Conservation (phyloP, 2,888 invertebrate species). For the Xestia ashworthii region DNA sequence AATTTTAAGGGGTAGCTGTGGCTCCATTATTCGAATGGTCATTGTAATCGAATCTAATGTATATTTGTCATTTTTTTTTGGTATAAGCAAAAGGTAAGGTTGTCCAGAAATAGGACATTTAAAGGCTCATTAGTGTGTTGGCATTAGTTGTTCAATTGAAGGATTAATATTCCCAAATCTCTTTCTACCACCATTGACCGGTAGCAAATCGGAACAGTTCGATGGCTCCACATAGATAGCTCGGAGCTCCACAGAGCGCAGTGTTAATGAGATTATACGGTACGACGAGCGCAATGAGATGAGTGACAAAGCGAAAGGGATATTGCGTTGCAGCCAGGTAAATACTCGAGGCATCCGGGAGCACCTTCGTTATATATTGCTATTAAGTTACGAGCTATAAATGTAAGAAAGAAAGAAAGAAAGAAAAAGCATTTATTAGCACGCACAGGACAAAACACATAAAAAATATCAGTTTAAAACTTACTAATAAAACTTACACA, state of each 20-base stretch:
- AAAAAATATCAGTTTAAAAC: no score
- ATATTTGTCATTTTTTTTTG: background rate
- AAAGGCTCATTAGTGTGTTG: background rate
- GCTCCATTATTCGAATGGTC: no score
- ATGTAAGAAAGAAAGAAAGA: no score
- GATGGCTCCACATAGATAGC: slow-evolving; percentile 22
- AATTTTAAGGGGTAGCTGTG: no score
- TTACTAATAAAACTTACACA: no score
- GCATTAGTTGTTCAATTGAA: background rate
- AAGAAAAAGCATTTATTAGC: no score
- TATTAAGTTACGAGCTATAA: slow-evolving; percentile 2
- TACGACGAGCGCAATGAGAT: slow-evolving; percentile 33
- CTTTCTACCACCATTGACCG: background rate
- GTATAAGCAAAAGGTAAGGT: background rate
- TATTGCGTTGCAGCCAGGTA: slow-evolving; percentile 46
- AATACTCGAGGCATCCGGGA: slow-evolving; percentile 30
- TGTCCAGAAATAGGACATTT: background rate
- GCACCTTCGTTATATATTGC: slow-evolving; percentile 2
- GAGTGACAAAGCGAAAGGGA: slow-evolving; percentile 43
- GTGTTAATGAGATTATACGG: slow-evolving; percentile 50
- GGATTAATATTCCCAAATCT: background rate
- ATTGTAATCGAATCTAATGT: background rate
- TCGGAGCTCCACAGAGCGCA: slow-evolving; percentile 16
- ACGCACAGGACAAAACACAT: no score
- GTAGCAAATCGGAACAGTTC: slow-evolving; percentile 26